A percentile compares a stretch with the other conserved stretches of the same genome.
phyloP scores from a whole-genome alignment of 1,140 invertebrate genomes.

The Paraescarpia echinospica region DNA sequence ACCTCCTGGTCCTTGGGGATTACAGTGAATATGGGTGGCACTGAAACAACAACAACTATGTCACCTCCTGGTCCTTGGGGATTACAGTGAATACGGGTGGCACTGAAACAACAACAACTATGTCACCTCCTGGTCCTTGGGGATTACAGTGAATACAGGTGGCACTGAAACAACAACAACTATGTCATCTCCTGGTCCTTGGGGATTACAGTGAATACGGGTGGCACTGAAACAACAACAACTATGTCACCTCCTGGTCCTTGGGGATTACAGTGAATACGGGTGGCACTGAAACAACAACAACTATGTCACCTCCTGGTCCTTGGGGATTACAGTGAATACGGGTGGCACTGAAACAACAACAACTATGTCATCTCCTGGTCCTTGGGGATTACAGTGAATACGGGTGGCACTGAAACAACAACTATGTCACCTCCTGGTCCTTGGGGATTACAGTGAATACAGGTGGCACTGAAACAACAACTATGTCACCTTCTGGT shows the following conservation, averaged over 20 bases:
- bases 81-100: conserved; percentile 40
- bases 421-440: conserved; percentile 36
- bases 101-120: conserved; percentile 35
- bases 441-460: conserved; percentile 40
- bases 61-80: conserved; percentile 48
- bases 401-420: no score
- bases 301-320: conserved; percentile 42
- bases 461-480: conserved; percentile 11
- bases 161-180: no score
- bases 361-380: neutral
- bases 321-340: conserved; percentile 39
- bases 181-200: conserved; percentile 40
- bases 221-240: no score
- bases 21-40: conserved; percentile 36
- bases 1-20: conserved; percentile 42
- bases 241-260: conserved; percentile 46
- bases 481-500: conserved; percentile 40
- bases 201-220: conserved; percentile 39
- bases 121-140: neutral
- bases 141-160: neutral
- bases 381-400: neutral
- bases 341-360: conserved; percentile 44
- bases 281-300: conserved; percentile 43
- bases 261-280: neutral
- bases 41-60: conserved; percentile 32